Percentiles rank a stretch among this genome's conserved stretches.
These are phyloP conservation scores for Gila robusta DNA, from an alignment of 2,797 vertebrate species.

Conservation along the genomic window DNA sequence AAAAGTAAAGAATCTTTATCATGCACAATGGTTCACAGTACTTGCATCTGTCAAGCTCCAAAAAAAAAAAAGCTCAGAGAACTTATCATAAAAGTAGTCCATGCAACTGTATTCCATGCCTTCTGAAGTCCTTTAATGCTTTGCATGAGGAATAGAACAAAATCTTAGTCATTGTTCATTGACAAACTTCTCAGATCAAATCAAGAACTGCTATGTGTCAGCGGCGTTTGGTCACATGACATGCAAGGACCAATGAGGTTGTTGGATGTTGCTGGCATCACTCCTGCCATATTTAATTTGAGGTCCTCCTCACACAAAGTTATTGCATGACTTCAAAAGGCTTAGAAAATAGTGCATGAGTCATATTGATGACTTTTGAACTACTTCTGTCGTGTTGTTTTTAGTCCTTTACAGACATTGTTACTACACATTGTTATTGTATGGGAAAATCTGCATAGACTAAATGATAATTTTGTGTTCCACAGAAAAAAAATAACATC, in stretches of 20 bases:
- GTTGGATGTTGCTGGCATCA: neutral
- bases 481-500: neutral
- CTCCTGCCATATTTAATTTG: neutral
- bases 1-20: neutral
- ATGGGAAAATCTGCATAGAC: neutral
- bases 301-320: neutral
- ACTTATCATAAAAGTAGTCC: neutral
- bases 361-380: neutral
- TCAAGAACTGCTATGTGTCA: neutral
- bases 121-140: neutral
- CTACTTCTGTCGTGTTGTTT: neutral
- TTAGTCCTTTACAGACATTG: neutral
- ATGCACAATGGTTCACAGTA: neutral
- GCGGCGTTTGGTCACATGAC: neutral
- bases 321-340: neutral
- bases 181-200: too few relatives aligned
- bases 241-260: neutral
- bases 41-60: neutral
- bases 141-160: neutral
- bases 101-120: neutral
- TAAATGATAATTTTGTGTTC: neutral
- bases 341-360: neutral
- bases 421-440: neutral
- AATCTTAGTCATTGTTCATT: neutral
- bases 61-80: neutral